Evolutionary conservation across 2,888 invertebrate genomes (phyloP).

Genomic region (Noctua janthina): DNA sequence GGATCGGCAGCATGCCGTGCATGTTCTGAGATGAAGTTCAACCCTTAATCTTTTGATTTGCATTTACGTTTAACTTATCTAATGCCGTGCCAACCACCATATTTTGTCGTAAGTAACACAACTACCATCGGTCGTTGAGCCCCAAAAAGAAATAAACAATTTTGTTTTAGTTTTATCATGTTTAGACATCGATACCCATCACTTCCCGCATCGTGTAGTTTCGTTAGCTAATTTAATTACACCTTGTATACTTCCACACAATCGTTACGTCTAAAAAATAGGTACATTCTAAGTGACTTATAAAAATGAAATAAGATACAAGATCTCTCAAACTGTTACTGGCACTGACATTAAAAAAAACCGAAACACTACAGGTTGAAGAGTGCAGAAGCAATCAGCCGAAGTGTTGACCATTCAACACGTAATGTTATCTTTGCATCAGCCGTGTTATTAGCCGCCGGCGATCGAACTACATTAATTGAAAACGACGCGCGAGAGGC

Average conservation of each 20-base stretch:
- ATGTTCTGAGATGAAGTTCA: too few relatives aligned
- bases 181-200: neutral
- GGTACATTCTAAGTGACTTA: neutral
- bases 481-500: neutral
- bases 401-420: constrained; percentile 39
- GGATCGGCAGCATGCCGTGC: neutral
- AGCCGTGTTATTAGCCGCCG: constrained; percentile 10
- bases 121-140: neutral
- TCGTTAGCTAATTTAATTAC: neutral
- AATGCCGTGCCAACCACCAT: too few relatives aligned
- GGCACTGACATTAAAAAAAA: too few relatives aligned
- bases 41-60: too few relatives aligned
- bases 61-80: neutral
- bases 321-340: neutral
- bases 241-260: neutral
- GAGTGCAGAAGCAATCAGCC: constrained; percentile 39
- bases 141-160: neutral
- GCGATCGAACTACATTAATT: constrained; percentile 28
- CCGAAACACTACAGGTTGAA: neutral
- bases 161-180: neutral
- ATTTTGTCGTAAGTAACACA: neutral
- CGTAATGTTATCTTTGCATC: constrained; percentile 48
- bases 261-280: neutral
- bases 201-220: neutral
- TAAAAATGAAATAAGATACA: neutral